A percentile compares a stretch with the other conserved stretches of the same genome.
Conservation (phyloP, 1,140 invertebrate genomes). For the Pissodes strobi region DNA sequence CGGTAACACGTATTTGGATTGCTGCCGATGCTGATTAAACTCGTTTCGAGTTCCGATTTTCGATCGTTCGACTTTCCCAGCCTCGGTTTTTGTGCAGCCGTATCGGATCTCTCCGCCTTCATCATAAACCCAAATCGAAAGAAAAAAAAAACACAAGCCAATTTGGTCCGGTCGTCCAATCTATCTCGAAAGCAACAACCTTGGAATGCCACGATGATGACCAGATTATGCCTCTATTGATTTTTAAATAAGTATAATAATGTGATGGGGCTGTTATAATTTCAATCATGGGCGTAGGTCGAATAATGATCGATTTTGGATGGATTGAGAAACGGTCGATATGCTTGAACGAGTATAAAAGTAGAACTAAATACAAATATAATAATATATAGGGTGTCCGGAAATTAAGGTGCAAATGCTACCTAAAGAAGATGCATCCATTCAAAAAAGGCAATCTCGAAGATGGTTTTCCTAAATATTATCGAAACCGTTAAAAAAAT, state of each 20-base stretch:
- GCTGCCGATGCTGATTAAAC: not conserved
- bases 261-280: conserved; percentile 12
- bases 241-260: conserved; percentile 23
- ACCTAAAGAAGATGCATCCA: too few relatives aligned
- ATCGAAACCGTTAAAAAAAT: too few relatives aligned
- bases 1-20: not conserved
- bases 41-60: not conserved
- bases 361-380: too few relatives aligned
- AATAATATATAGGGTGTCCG: too few relatives aligned
- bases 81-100: too few relatives aligned
- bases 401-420: too few relatives aligned
- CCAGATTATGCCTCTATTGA: conserved; percentile 12
- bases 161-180: conserved; percentile 20
- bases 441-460: too few relatives aligned
- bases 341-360: too few relatives aligned
- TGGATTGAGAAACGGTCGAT: too few relatives aligned
- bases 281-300: conserved; percentile 7
- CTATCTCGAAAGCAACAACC: conserved; percentile 20
- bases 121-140: conserved; percentile 3
- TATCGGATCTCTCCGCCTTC: conserved; percentile 21
- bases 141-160: conserved; percentile 8
- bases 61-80: not conserved
- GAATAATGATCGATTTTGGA: too few relatives aligned
- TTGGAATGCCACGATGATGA: conserved; percentile 21
- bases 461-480: too few relatives aligned